phyloP scores from a whole-genome alignment of 2,888 invertebrate species.

The Torymus tubicola region DNA sequence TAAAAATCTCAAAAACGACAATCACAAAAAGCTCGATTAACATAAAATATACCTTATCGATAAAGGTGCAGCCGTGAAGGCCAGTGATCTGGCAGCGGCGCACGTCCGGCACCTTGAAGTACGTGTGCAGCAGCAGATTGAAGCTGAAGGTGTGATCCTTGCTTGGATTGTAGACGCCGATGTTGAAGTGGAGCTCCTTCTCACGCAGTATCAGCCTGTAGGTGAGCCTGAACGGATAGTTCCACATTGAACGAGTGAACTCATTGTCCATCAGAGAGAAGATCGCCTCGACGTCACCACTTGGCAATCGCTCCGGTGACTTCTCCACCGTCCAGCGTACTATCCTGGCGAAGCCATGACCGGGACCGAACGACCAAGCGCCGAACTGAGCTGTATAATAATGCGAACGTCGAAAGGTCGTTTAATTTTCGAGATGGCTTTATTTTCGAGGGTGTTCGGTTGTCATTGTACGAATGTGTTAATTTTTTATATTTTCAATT shows the following conservation, averaged over 20 bases:
- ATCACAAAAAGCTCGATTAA: too few species aligned
- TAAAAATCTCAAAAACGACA: too few species aligned
- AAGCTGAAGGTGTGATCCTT: constrained; percentile 94
- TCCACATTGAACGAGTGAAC: constrained; percentile 95
- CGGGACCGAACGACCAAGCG: constrained; percentile 95
- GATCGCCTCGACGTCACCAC: constrained; percentile 94
- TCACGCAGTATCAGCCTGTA: constrained; percentile 93
- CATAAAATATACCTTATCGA: constrained; percentile 85
- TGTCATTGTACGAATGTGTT: too few species aligned
- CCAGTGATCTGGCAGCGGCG: constrained; percentile 94
- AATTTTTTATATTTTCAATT: too few species aligned
- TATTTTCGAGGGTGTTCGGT: too few species aligned
- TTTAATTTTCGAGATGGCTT: too few species aligned
- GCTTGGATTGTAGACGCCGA: constrained; percentile 95
- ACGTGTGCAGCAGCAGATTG: constrained; percentile 94
- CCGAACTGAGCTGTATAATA: constrained; percentile 91
- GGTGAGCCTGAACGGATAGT: constrained; percentile 94
- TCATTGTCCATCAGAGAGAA: constrained; percentile 95
- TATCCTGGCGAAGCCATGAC: constrained; percentile 97
- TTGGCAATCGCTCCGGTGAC: constrained; percentile 90
- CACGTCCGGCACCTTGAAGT: constrained; percentile 97
- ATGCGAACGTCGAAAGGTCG: too few species aligned
- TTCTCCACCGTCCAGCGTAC: constrained; percentile 94
- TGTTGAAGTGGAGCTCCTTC: constrained; percentile 94
- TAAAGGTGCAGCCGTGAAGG: constrained; percentile 92